These are phyloP conservation scores for Phrynocephalus vlangalii DNA, from an alignment of 2,797 vertebrate species.

Conservation along the genomic window DNA sequence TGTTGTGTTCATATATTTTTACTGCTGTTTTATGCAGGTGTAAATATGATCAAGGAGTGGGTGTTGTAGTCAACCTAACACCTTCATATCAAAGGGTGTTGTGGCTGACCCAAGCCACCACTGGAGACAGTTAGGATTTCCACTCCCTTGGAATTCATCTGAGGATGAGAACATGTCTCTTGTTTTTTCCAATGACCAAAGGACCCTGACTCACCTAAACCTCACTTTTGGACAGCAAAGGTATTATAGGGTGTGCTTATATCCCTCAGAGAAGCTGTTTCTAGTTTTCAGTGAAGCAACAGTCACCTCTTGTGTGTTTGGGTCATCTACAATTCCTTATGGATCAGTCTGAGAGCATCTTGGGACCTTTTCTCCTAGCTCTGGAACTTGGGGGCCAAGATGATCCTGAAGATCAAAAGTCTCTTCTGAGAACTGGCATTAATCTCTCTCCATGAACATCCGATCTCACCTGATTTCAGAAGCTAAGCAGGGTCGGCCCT, in stretches of 20 bases:
- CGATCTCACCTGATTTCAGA: no score
- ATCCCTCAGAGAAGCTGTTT: slow-evolving; percentile 8
- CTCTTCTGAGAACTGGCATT: neutral
- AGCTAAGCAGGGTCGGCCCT: no score
- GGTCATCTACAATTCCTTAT: slow-evolving; percentile 2
- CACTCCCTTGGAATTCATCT: slow-evolving; percentile 33
- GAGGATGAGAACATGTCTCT: slow-evolving; percentile 39
- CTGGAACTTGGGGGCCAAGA: neutral
- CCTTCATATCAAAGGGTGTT: slow-evolving; percentile 64
- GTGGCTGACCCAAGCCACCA: slow-evolving; percentile 31
- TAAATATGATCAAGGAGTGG: slow-evolving; percentile 59
- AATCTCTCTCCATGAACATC: neutral
- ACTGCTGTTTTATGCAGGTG: slow-evolving; percentile 64
- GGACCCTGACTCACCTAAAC: slow-evolving; percentile 12
- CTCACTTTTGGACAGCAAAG: slow-evolving; percentile 6
- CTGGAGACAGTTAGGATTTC: slow-evolving; percentile 34
- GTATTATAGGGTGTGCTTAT: slow-evolving; percentile 14
- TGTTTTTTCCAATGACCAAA: neutral
- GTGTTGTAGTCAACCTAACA: slow-evolving; percentile 31
- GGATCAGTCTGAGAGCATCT: neutral
- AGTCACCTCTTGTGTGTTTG: neutral
- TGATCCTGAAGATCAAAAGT: neutral
- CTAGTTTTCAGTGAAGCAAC: slow-evolving; percentile 3
- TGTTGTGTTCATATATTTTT: slow-evolving; percentile 64
- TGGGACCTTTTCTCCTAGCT: neutral